phyloP scores from a whole-genome alignment of 2,113 vertebrate genomes.

The Dromiciops gliroides region DNA sequence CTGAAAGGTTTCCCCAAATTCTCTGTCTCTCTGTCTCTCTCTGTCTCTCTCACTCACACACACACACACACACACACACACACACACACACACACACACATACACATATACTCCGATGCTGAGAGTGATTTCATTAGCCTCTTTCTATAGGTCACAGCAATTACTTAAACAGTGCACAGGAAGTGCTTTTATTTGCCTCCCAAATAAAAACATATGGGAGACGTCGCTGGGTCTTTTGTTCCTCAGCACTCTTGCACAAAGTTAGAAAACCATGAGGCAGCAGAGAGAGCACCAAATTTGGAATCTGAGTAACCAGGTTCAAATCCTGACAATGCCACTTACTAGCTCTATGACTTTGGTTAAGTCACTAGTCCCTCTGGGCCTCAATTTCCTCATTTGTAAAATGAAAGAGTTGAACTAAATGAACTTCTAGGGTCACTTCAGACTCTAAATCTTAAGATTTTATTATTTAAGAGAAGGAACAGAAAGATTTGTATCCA shows the following conservation, averaged over 20 bases:
- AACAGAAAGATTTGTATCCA: background rate
- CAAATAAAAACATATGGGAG: background rate
- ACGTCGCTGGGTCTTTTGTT: background rate
- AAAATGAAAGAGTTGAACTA: background rate
- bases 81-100: too few species aligned
- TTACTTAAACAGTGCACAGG: background rate
- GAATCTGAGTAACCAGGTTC: background rate
- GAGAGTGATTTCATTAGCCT: background rate
- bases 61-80: too few species aligned
- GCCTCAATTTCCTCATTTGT: background rate
- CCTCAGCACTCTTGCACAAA: slow-evolving; percentile 6
- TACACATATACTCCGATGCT: background rate
- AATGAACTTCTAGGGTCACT: background rate
- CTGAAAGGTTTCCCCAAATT: too few species aligned
- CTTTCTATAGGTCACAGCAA: background rate
- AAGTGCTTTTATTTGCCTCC: background rate
- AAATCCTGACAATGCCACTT: background rate
- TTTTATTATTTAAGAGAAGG: background rate
- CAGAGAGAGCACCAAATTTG: background rate
- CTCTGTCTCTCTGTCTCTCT: too few species aligned
- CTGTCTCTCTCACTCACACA: too few species aligned
- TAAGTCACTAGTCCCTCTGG: background rate
- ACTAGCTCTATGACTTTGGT: background rate
- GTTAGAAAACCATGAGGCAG: background rate
- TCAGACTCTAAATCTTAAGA: background rate